Evolutionary conservation across 2,888 invertebrate species (phyloP).

Genomic region (Cephonodes hylas): DNA sequence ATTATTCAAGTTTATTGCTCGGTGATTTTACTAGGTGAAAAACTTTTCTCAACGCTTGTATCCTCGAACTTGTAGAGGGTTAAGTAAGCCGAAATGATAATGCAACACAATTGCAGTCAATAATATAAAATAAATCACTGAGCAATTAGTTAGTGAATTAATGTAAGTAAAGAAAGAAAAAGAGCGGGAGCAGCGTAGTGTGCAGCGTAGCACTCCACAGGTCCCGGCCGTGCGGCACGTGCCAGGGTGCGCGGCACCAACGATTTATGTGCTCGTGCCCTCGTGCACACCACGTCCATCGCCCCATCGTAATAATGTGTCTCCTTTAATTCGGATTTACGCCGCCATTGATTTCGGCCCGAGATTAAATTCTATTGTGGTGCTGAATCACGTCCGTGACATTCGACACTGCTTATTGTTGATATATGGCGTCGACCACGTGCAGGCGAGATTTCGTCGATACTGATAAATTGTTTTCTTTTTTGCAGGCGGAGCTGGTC

Average conservation of each 20-base stretch:
- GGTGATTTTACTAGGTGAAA: neutral
- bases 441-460: constrained; percentile 35
- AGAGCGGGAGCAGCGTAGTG: too few species aligned
- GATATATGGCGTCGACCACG: constrained; percentile 50
- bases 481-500: constrained; percentile 87
- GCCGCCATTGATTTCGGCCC: constrained; percentile 49
- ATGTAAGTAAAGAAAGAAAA: constrained; percentile 44
- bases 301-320: constrained; percentile 36
- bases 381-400: constrained; percentile 49
- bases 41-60: neutral
- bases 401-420: constrained; percentile 57
- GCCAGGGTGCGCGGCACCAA: constrained; percentile 55
- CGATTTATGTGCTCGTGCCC: constrained; percentile 59
- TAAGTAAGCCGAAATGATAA: constrained; percentile 18
- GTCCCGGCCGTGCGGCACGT: constrained; percentile 24
- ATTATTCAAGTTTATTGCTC: neutral
- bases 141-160: constrained; percentile 37
- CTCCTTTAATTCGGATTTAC: constrained; percentile 66
- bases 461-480: constrained; percentile 29
- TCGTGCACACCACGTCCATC: constrained; percentile 20
- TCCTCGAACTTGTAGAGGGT: neutral
- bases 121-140: constrained; percentile 38
- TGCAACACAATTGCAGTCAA: constrained; percentile 22
- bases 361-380: constrained; percentile 64
- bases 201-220: constrained; percentile 13